Evolutionary conservation across 2,113 vertebrate species (phyloP), one percentile per base, ranked within the genome.

Genomic region (Beaufortia kweichowensis): DNA sequence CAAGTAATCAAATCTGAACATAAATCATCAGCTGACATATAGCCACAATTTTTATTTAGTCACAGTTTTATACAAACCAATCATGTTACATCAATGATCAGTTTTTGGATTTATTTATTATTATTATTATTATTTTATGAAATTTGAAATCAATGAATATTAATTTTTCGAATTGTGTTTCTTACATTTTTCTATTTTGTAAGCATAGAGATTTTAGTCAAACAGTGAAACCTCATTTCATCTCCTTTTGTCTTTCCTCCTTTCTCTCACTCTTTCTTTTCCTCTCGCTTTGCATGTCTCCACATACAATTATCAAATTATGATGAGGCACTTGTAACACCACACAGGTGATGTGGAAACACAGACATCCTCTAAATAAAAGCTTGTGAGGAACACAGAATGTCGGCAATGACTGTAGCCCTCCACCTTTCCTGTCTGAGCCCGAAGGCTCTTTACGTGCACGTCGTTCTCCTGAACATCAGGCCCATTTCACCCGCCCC

Each of bases 261-360:
- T 57, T 21, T 72, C 50, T 33, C 29, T 43, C 24, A 57, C 48
- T 6, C 17, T 3, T 60, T 48, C 23, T 26, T 28, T 21, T 70
- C 39, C 70, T 26, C 73, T 41, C 63, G 61, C 75, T 67, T 28
- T 0, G 10, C 4, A 17, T 50, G 65, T 21, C 79, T 64, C 60
- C 66, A 75, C 39, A 77, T 62, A 76, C 81, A 87, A 84, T 83
- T 85, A 87, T 78, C 76, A 79, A 64, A 82, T 86, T 79, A 48
- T 79, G 55, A 62, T 69, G 64, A 78, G 43, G 76, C 43, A 84
- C 55, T 29, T 35, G 79, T 78, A 84, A 79, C 81, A 81, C 82
- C 67, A 73, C 84, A 66, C 19, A 8, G 4, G 82, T 75, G 72
- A 66, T 39, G 65, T 17, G 50, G 53, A 61, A 83, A 82, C 77